These are phyloP conservation scores for Narcine bancroftii DNA, from an alignment of 2,113 vertebrate genomes.

Conservation along the genomic window DNA sequence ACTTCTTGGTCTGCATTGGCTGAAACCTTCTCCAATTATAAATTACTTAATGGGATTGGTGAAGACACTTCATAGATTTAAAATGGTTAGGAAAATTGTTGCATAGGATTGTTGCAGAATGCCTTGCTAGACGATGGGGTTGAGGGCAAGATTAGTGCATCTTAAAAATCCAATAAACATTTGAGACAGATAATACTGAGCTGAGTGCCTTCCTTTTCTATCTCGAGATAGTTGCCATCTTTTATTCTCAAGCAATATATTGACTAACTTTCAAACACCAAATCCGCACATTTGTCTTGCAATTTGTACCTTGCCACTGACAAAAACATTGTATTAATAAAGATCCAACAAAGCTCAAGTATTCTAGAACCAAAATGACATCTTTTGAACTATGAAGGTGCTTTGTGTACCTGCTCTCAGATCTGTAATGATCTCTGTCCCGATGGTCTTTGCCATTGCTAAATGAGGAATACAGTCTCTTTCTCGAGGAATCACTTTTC, in stretches of 20 bases:
- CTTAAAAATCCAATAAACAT: neutral
- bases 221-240: neutral
- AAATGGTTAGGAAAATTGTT: neutral
- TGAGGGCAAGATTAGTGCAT: neutral
- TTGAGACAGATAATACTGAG: neutral
- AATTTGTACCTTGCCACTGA: neutral
- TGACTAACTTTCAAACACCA: neutral
- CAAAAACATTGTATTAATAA: neutral
- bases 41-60: neutral
- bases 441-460: constrained; percentile 95
- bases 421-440: constrained; percentile 84
- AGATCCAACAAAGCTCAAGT: neutral
- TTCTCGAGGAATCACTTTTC: constrained; percentile 72
- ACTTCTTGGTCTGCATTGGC: neutral
- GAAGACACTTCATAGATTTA: neutral
- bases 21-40: neutral
- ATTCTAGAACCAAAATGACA: neutral
- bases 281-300: neutral
- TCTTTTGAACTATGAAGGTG: neutral
- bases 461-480: constrained; percentile 81
- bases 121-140: neutral
- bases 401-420: constrained; percentile 63
- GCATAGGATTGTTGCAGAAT: neutral
- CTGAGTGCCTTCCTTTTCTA: neutral
- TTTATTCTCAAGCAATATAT: neutral